Conservation (phyloP, 1,140 invertebrate genomes). For the Lanistes nyassanus region DNA sequence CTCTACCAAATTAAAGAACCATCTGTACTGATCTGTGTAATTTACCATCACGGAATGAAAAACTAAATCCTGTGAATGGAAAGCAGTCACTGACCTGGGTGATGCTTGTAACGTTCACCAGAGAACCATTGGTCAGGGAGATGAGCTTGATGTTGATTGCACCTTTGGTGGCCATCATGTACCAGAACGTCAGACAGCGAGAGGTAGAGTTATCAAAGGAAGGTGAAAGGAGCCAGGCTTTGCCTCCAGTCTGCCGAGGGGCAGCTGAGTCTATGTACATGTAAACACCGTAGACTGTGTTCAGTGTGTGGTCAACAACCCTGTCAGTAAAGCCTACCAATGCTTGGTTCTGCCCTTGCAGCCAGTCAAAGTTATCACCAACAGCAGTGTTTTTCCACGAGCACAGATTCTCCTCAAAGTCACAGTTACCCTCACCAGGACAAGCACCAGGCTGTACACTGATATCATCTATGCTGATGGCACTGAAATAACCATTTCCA, state of each 20-base stretch:
- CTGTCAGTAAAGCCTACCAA: constrained; percentile 29
- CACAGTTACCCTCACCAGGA: constrained; percentile 45
- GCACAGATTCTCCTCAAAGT: constrained; percentile 59
- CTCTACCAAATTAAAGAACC: too few relatives aligned
- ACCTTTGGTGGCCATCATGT: constrained; percentile 78
- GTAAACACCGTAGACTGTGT: constrained; percentile 60
- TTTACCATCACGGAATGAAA: too few relatives aligned
- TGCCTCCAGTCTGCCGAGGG: constrained; percentile 50
- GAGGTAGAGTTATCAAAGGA: constrained; percentile 37
- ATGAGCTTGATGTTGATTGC: constrained; percentile 81
- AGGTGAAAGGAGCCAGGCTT: constrained; percentile 48
- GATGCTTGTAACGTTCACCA: constrained; percentile 39
- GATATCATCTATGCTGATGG: constrained; percentile 60
- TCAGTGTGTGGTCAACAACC: constrained; percentile 58
- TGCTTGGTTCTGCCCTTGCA: constrained; percentile 39
- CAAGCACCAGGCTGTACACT: constrained; percentile 19
- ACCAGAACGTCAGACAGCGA: constrained; percentile 73
- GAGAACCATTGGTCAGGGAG: constrained; percentile 35
- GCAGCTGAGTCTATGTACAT: constrained; percentile 58
- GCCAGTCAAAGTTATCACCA: constrained; percentile 60
- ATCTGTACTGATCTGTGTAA: too few relatives aligned
- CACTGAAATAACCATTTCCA: constrained; percentile 42
- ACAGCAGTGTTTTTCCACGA: constrained; percentile 50
- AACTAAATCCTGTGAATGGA: too few relatives aligned
- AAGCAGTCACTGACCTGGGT: not conserved